These are phyloP conservation scores for Anarhynchus alexandrinus DNA, from an alignment of 2,113 vertebrate species.

Conservation along the genomic window DNA sequence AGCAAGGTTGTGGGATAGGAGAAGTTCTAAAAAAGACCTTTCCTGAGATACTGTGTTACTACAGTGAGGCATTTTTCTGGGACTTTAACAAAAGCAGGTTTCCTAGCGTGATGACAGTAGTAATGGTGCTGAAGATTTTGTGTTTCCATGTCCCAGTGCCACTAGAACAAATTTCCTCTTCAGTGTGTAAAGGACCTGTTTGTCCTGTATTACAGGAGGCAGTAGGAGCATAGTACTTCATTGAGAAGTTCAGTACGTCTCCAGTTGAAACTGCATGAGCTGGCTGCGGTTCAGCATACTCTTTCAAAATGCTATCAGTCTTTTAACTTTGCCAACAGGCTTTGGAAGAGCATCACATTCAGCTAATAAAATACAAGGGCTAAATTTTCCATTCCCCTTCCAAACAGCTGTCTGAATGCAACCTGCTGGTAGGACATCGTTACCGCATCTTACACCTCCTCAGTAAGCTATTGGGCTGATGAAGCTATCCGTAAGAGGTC, in stretches of 20 bases:
- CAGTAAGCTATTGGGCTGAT: neutral
- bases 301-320: neutral
- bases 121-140: neutral
- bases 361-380: neutral
- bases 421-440: neutral
- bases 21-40: neutral
- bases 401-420: neutral
- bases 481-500: neutral
- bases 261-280: neutral
- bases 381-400: neutral
- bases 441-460: neutral
- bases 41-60: neutral
- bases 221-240: neutral
- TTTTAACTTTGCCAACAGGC: neutral
- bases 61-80: neutral
- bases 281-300: neutral
- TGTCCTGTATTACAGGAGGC: neutral
- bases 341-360: neutral
- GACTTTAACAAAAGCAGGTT: neutral
- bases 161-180: neutral
- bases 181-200: neutral
- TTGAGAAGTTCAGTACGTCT: neutral
- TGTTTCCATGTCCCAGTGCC: neutral
- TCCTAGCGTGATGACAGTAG: neutral
- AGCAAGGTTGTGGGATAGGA: neutral